Conservation (phyloP, 2,113 vertebrate species). For the Cranoglanis bouderius region DNA sequence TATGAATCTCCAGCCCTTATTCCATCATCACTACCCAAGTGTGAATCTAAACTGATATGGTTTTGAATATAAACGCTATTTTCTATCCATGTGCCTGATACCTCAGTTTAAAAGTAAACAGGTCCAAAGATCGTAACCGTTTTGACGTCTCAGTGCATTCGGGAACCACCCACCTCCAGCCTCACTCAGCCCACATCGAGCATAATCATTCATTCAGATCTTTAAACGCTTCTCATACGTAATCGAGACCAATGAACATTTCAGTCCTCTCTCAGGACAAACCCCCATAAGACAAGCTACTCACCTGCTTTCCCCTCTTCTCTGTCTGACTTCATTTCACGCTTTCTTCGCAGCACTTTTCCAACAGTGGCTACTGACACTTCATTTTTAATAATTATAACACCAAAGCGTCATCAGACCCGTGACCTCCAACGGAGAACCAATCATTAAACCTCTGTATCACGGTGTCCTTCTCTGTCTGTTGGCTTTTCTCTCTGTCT, state of each 20-base stretch:
- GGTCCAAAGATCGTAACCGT: conserved; percentile 45
- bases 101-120: conserved; percentile 47
- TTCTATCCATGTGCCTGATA: not conserved
- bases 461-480: not conserved
- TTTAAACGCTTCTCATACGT: not conserved
- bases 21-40: too few relatives aligned
- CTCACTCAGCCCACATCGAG: not conserved
- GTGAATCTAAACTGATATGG: not conserved
- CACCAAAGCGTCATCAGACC: not conserved
- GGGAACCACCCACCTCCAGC: conserved; percentile 11
- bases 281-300: conserved; percentile 11
- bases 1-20: not conserved
- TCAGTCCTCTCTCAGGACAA: conserved; percentile 1
- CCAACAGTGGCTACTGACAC: not conserved
- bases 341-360: not conserved
- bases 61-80: conserved; percentile 16
- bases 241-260: not conserved
- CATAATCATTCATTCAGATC: conserved; percentile 28
- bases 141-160: conserved; percentile 12
- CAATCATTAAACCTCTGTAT: conserved; percentile 6
- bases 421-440: not conserved
- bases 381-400: not conserved
- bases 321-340: conserved; percentile 19
- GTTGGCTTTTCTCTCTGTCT: not conserved
- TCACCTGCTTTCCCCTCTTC: conserved; percentile 39